phyloP scores from a whole-genome alignment of 1,140 invertebrate species.

The Drosophila kanapiae region DNA sequence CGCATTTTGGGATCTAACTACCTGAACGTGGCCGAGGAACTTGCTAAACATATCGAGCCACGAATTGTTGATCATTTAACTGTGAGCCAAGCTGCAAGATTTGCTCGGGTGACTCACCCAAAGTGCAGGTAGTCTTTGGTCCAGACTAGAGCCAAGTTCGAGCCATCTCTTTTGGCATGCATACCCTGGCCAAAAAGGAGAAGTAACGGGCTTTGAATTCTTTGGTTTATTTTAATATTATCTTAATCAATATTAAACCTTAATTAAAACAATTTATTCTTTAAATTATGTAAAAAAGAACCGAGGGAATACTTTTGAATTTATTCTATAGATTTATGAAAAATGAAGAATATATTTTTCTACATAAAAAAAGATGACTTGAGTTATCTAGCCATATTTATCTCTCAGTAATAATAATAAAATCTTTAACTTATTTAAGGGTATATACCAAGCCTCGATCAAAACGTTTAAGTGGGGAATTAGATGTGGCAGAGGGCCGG shows the following conservation, averaged over 20 bases:
- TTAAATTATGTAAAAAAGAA: not conserved
- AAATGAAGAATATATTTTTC: too few relatives aligned
- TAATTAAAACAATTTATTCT: not conserved
- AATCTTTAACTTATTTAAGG: not conserved
- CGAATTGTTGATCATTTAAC: conserved; percentile 70
- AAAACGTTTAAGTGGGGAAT: conserved; percentile 13
- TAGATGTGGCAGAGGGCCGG: conserved; percentile 51
- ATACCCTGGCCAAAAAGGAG: conserved; percentile 3
- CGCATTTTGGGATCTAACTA: conserved; percentile 63
- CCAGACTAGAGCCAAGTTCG: conserved; percentile 23
- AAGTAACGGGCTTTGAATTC: too few relatives aligned
- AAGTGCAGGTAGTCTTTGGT: conserved; percentile 53
- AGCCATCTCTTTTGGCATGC: conserved; percentile 25
- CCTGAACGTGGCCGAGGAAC: conserved; percentile 57
- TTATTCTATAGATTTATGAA: too few relatives aligned
- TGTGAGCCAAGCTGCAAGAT: conserved; percentile 28
- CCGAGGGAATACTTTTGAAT: not conserved
- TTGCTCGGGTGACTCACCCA: conserved; percentile 61
- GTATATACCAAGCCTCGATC: not conserved
- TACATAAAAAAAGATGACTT: not conserved
- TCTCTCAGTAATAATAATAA: not conserved
- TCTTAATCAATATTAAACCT: not conserved
- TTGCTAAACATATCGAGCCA: conserved; percentile 79
- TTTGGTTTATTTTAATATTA: not conserved
- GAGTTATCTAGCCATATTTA: not conserved